Percentiles rank a stretch among this genome's conserved stretches.
Evolutionary conservation across 2,797 vertebrate species (phyloP).

Genomic region (Phrynocephalus vlangalii): DNA sequence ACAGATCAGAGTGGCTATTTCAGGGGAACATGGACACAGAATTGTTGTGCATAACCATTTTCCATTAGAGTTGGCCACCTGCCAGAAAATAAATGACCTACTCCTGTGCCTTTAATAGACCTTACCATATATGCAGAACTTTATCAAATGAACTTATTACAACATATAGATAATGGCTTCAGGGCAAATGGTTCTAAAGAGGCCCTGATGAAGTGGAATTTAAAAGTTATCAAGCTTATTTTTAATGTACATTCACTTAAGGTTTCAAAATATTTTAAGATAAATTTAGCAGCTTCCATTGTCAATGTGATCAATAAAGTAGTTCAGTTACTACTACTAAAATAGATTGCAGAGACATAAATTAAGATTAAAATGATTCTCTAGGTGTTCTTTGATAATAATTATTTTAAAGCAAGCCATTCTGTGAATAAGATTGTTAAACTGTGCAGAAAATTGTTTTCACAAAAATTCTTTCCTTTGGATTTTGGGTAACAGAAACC

Average conservation of each 20-base stretch:
- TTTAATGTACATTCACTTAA: background rate
- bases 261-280: constrained; percentile 16
- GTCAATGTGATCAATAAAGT: constrained; percentile 42
- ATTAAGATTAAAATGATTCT: constrained; percentile 36
- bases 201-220: background rate
- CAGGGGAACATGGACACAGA: background rate
- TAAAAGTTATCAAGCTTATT: background rate
- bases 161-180: background rate
- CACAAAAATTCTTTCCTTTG: constrained; percentile 33
- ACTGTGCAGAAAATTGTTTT: constrained; percentile 57
- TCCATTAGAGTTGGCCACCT: background rate
- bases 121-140: background rate
- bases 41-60: background rate
- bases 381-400: constrained; percentile 49
- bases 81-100: background rate
- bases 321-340: constrained; percentile 40
- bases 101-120: background rate
- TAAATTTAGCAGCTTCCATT: constrained; percentile 31
- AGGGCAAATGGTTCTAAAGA: background rate
- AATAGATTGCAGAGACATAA: constrained; percentile 41
- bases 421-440: constrained; percentile 56
- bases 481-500: constrained; percentile 29
- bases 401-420: constrained; percentile 36
- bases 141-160: background rate
- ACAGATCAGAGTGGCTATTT: background rate